Evolutionary conservation across 2,113 vertebrate species (phyloP), one percentile per base, ranked within the genome.

Genomic region (Numida meleagris): DNA sequence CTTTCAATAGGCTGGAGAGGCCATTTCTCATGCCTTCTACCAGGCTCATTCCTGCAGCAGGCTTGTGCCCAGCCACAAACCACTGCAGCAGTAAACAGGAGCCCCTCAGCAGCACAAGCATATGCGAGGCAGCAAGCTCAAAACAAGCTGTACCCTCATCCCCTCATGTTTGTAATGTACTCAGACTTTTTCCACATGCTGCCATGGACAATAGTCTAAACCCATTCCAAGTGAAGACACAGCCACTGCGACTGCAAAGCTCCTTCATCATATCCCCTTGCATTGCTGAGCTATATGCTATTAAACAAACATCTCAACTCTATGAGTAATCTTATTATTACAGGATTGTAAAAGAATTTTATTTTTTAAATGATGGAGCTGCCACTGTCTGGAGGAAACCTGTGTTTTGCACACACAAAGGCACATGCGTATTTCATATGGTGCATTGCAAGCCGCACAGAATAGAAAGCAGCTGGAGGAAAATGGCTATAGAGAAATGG

Each of bases 401-500:
- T 76, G 76, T 58, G 53, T 48, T 94, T 58, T 81, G 59, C 59
- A 80, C 73, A 88, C 46, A 74, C 66, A 76, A 91, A 93, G 38
- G 78, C 89, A 95, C 68, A 93, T 89, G 67, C 73, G 14, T 96
- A 95, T 96, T 95, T 97, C 87, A 94, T 68, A 88, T 34, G 82
- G 92, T 80, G 82, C 82, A 86, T 78, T 95, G 94, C 82, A 91
- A 94, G 87, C 94, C 88, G 90, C 88, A 84, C 45, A 5, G 94
- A 97, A 96, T 88, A 95, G 92, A 97, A 96, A 97, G 90, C 95
- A 97, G 96, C 95, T 97, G 95, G 90, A 97, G 70, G 90, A 92
- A 97, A 95, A 96, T 87, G 94, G 94, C 95, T 97, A 82, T 85
- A 96, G 95, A 97, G 94, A 94, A 97, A 97, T 94, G 87, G 94